A percentile compares a stretch with the other conserved stretches of the same genome.
Conservation (phyloP, 1,140 invertebrate genomes). For the Choristoneura fumiferana region DNA sequence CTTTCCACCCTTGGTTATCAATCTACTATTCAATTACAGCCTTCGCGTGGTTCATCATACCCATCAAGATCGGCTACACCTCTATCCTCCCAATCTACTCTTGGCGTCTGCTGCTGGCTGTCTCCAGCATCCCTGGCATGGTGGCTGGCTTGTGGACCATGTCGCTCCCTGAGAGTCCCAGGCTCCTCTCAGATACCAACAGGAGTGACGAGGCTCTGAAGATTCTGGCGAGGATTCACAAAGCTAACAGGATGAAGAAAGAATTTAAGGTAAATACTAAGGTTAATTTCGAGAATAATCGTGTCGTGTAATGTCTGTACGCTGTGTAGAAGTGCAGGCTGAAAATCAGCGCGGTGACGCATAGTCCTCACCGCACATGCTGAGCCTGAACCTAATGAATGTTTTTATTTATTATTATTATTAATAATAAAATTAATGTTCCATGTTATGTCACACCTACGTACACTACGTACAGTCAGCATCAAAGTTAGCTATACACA, state of each 20-base stretch:
- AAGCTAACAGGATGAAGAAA: slow-evolving; percentile 77
- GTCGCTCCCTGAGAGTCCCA: slow-evolving; percentile 87
- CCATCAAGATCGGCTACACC: slow-evolving; percentile 69
- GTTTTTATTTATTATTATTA: no score
- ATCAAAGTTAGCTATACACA: no score
- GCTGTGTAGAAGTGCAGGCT: no score
- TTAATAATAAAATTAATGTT: no score
- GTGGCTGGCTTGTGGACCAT: slow-evolving; percentile 78
- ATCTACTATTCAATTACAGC: slow-evolving; percentile 58
- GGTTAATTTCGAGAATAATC: no score
- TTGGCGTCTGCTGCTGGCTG: slow-evolving; percentile 82
- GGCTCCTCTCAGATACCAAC: slow-evolving; percentile 84
- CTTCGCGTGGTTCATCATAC: slow-evolving; percentile 83
- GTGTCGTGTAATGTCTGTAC: no score
- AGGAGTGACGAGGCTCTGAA: slow-evolving; percentile 80
- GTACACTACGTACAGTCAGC: no score
- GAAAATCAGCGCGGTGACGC: no score
- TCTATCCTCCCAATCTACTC: slow-evolving; percentile 75
- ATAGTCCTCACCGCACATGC: no score
- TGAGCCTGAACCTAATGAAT: no score
- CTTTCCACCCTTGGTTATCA: no score
- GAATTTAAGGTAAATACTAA: slow-evolving; percentile 51
- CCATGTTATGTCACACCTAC: no score
- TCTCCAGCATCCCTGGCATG: slow-evolving; percentile 79
- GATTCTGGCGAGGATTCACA: slow-evolving; percentile 80